These are phyloP conservation scores for Eupithecia inturbata DNA, from an alignment of 2,888 invertebrate species.

Conservation along the genomic window DNA sequence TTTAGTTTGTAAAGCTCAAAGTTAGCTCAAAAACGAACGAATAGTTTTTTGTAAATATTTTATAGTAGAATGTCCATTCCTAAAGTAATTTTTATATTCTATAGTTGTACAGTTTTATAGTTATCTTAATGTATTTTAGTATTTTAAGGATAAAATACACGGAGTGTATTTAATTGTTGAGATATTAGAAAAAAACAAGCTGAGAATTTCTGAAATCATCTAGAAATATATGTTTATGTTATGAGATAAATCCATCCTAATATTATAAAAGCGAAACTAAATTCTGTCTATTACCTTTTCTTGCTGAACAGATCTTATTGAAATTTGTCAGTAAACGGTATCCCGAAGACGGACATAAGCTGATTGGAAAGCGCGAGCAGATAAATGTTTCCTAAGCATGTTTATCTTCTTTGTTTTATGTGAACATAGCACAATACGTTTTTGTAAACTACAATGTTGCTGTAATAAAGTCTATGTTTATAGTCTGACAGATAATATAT, in stretches of 20 bases:
- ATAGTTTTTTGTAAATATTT: slow-evolving; percentile 69
- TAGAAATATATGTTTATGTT: neutral
- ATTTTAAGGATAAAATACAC: neutral
- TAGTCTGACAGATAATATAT: neutral
- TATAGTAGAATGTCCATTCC: slow-evolving; percentile 67
- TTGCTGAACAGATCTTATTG: neutral
- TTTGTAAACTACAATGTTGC: slow-evolving; percentile 4
- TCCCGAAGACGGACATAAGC: neutral
- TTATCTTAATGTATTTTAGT: slow-evolving; percentile 11
- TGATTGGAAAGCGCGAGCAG: neutral
- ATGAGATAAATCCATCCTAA: neutral
- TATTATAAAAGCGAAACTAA: neutral
- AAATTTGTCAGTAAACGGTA: neutral
- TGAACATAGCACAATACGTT: slow-evolving; percentile 30
- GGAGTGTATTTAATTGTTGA: slow-evolving; percentile 1
- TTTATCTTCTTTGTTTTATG: slow-evolving; percentile 6
- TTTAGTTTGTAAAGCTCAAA: slow-evolving; percentile 82
- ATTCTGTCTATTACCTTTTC: neutral
- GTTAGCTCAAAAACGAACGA: slow-evolving; percentile 75
- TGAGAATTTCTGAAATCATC: neutral
- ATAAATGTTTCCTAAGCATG: neutral
- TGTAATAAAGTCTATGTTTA: neutral
- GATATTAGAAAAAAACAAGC: neutral
- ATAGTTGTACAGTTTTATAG: slow-evolving; percentile 41
- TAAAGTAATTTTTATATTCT: slow-evolving; percentile 69